phyloP scores from a whole-genome alignment of 2,113 vertebrate species.

The Sclerurus mexicanus region DNA sequence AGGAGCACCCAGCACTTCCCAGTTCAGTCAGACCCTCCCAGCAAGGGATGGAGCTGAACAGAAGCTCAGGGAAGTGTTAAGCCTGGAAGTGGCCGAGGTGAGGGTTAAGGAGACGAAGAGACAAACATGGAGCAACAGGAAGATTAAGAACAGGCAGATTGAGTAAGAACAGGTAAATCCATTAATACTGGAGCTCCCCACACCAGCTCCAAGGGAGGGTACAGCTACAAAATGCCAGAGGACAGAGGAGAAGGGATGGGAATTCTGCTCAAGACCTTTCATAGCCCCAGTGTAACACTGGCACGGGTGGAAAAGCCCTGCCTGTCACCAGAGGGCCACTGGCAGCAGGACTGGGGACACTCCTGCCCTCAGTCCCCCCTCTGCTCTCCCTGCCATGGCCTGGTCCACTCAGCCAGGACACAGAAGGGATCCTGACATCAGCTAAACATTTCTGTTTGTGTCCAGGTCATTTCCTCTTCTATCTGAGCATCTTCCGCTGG shows the following conservation, averaged over 20 bases:
- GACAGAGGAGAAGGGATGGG: not conserved
- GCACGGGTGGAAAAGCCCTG: accelerated
- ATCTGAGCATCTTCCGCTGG: not conserved
- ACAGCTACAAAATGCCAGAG: not conserved
- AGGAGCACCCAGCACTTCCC: not conserved
- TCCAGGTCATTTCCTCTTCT: not conserved
- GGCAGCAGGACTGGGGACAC: not conserved
- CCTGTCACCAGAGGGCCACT: not conserved
- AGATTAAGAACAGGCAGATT: not conserved
- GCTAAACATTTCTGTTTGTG: not conserved
- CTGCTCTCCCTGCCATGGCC: not conserved
- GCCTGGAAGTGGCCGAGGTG: not conserved
- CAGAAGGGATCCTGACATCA: not conserved
- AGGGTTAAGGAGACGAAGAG: not conserved
- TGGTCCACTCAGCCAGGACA: not conserved
- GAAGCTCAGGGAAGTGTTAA: too few relatives aligned
- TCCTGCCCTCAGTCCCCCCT: not conserved
- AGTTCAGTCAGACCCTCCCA: not conserved
- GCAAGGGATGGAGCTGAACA: not conserved
- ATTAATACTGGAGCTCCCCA: not conserved
- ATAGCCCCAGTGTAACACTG: not conserved
- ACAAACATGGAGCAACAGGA: not conserved
- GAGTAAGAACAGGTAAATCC: not conserved
- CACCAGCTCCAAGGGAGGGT: not conserved
- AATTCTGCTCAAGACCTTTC: not conserved